Evolutionary conservation across 2,113 vertebrate species (phyloP), one percentile per base, ranked within the genome.

Genomic region (Hyla sarda): DNA sequence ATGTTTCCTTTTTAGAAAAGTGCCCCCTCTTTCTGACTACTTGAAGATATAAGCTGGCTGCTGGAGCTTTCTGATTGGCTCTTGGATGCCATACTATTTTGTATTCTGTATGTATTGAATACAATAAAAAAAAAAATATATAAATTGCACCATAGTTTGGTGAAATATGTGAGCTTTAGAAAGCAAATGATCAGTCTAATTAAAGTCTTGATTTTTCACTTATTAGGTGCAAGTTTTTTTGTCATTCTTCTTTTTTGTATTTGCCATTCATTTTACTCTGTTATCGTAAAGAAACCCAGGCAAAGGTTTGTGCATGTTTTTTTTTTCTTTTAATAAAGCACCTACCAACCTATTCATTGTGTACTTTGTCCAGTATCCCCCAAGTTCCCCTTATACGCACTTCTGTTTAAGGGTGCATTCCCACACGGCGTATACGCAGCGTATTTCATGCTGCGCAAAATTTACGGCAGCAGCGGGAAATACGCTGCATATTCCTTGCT

Each of bases 81-180:
- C 47, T 76, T 45, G 74, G 16, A 76, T 54, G 74, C 74, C 74
- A 54, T 76, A 71, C 30, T 19, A 76, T 76, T 76, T 76, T 75
- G 74, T 76, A 76, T 76, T 76, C 74, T 76, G 74, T 76, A 52
- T 76, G 74, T 54, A 52, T 76, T n/a, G 48, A 75, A 48, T 75
- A 75, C 45, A 76, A 76, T 76, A 52, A 76, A 47, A 74, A 41
- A 34, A 41, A n/a, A 41, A 72, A 45, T 12, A n/a, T 1, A n/a
- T 4, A n/a, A 12, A n/a, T 30, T 69, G 67, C 34, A 76, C 74
- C 47, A 32, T 54, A 52, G 47, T 52, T 13, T 76, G 74, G 23
- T 76, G 45, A 50, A 52, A 54, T 76, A 76, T 52, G 25, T 76
- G 28, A 76, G 45, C 73, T 75, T 75, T 50, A 25, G 45, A 47